Evolutionary conservation across 2,797 vertebrate species (phyloP).

Genomic region (Xerus rutilus): DNA sequence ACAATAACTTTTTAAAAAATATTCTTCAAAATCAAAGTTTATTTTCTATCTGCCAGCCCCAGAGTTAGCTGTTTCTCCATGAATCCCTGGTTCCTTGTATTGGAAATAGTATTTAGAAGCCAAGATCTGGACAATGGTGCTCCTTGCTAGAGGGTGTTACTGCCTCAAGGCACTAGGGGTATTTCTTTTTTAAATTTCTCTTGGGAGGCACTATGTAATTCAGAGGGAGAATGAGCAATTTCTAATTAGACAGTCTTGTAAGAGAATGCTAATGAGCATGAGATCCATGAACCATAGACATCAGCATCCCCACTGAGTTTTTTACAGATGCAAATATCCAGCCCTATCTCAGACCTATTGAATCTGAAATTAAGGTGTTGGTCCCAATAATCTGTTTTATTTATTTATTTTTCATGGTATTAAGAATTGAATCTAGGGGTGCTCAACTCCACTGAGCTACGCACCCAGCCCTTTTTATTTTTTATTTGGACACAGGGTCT

Average conservation of each 20-base stretch:
- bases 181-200: not conserved
- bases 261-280: not conserved
- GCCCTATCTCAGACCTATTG: not conserved
- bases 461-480: too few relatives aligned
- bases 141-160: not conserved
- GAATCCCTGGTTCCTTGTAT: not conserved
- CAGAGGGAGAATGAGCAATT: not conserved
- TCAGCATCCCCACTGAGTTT: not conserved
- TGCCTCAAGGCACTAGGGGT: not conserved
- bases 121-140: not conserved
- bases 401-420: too few relatives aligned
- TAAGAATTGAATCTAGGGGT: too few relatives aligned
- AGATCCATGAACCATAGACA: not conserved
- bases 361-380: not conserved
- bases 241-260: not conserved
- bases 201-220: not conserved
- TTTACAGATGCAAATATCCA: not conserved
- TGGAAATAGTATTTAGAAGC: conserved; percentile 10
- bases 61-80: not conserved
- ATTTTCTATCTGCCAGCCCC: not conserved
- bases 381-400: not conserved
- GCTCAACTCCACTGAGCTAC: too few relatives aligned
- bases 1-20: not conserved
- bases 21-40: not conserved
- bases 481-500: too few relatives aligned